Base-by-base conservation (phyloP, 2,113 vertebrate genomes). In the Illadopsis cleaveri region DNA sequence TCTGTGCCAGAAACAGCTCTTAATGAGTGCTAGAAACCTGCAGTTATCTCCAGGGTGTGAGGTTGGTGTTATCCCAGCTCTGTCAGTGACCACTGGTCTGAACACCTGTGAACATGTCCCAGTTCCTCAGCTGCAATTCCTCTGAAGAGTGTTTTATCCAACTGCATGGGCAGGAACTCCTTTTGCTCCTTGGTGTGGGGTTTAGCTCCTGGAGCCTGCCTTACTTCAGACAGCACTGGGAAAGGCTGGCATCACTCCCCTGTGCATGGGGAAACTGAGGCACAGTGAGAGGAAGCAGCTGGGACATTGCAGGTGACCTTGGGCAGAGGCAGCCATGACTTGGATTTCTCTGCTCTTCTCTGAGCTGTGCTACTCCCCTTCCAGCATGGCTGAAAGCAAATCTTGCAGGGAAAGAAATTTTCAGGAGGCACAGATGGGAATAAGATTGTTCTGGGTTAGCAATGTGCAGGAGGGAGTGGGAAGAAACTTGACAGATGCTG, bases 391-490 rank as follows among this genome's bases (percentile, higher is more conserved):
- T 93, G 68, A 45, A 31, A 81, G 88, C 35, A 94, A 12, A 73
- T 70, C 68, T 58, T 71, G 30, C 30, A 54, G 58, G 60, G 64
- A 24, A 21, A 47, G 68, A 51, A 82, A 65, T 82, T 94, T 94
- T 90, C 11, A 81, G 56, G 68, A 96, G 86, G 93, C 95, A 58
- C 96, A 97, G 96, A 97, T 97, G 96, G 96, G 64, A 93, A 7
- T 56, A 40, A 84, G 93, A 86, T 86, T 92, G 95, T 92, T 97
- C 91, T 97, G 95, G 93, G 86, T 81, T 96, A 68, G 93, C 91
- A 94, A 50, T 88, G 10, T 83, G 90, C 79, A 48, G 76, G 89
- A 95, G 96, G 82, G 91, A 72, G 95, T 95, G 95, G 96, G 72
- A 93, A 92, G 89, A 81, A 86, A 78, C 56, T 93, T 93, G 91